Evolutionary conservation across 2,888 invertebrate species (phyloP).

Genomic region (Odontothrips loti): DNA sequence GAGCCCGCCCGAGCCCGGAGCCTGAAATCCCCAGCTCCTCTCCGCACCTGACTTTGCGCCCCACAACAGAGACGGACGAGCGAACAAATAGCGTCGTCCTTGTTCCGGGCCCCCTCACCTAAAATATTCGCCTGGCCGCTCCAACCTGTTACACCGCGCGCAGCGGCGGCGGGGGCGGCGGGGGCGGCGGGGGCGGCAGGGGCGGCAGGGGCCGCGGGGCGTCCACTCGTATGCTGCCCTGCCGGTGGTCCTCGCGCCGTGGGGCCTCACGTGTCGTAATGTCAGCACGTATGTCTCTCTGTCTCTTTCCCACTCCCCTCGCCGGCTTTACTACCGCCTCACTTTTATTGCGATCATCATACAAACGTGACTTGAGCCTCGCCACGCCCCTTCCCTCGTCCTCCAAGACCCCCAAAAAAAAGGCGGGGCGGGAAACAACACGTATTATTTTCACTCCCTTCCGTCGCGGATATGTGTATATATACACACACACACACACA

Average conservation of each 20-base stretch:
- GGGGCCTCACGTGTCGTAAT: slow-evolving; percentile 4
- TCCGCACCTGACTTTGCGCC: no score
- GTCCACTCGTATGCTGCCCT: neutral
- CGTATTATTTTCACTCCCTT: no score
- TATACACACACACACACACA: no score
- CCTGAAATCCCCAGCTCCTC: no score
- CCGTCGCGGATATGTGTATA: no score
- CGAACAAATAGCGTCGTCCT: no score
- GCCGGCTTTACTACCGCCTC: slow-evolving; percentile 5
- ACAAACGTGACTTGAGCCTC: slow-evolving; percentile 17
- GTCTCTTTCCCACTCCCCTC: neutral
- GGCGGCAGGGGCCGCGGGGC: neutral
- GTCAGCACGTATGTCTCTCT: neutral
- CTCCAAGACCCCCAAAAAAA: neutral
- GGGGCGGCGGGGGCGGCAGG: no score
- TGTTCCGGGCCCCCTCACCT: no score
- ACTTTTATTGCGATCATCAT: slow-evolving; percentile 18
- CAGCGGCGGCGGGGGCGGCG: neutral
- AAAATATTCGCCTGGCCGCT: neutral
- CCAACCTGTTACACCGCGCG: neutral
- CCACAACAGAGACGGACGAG: no score
- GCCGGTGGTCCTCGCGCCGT: neutral
- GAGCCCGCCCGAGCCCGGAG: neutral
- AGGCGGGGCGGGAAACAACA: neutral
- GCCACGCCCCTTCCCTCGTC: neutral